phyloP scores from a whole-genome alignment of 2,113 vertebrate genomes.

The Dinomys branickii region DNA sequence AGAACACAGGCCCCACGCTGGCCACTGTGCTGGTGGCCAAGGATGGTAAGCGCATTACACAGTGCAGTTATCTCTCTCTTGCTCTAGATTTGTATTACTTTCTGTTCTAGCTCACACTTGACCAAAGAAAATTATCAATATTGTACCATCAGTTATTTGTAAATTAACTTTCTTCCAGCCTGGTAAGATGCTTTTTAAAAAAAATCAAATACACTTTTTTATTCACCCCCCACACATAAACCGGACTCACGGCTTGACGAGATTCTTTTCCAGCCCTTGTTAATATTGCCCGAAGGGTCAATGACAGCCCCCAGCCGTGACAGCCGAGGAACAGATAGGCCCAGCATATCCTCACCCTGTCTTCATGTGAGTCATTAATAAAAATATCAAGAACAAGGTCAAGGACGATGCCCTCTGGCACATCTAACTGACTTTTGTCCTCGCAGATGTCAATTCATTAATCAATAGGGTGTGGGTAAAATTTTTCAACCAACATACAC shows the following conservation, averaged over 20 bases:
- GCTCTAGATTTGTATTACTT: not conserved
- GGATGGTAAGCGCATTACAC: not conserved
- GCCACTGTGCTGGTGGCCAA: not conserved
- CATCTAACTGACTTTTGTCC: not conserved
- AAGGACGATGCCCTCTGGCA: constrained; percentile 20
- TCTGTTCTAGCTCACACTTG: not conserved
- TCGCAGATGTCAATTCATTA: constrained; percentile 14
- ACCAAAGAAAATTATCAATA: not conserved
- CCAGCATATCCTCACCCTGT: not conserved
- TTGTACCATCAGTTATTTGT: not conserved
- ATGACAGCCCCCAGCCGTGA: not conserved
- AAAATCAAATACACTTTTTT: not conserved
- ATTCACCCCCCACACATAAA: not conserved
- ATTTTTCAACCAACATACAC: constrained; percentile 21
- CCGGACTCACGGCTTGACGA: constrained; percentile 8
- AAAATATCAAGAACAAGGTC: constrained; percentile 31
- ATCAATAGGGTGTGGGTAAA: constrained; percentile 51
- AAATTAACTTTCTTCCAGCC: not conserved
- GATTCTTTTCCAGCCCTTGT: not conserved
- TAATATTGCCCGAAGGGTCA: not conserved
- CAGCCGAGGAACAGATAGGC: not conserved
- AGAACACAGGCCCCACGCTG: not conserved
- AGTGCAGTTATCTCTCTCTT: not conserved
- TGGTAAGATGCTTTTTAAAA: not conserved
- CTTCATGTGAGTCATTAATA: constrained; percentile 53